These are phyloP conservation scores for Neodiprion virginianus DNA, from an alignment of 1,140 invertebrate genomes.

Conservation along the genomic window DNA sequence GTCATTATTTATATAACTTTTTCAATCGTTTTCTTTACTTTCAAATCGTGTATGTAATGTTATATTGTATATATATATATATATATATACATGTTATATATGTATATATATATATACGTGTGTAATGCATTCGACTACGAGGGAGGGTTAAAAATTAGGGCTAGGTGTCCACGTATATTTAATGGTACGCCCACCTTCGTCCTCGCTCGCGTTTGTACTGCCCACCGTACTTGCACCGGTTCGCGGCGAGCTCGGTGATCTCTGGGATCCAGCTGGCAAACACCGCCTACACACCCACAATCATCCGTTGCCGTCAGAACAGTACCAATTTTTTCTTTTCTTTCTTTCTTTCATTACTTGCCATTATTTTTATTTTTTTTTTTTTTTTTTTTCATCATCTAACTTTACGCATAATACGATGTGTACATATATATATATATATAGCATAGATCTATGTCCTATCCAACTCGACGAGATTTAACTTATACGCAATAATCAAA, in stretches of 20 bases:
- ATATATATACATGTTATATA: background rate
- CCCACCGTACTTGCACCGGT: conserved; percentile 97
- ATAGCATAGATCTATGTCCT: too few relatives aligned
- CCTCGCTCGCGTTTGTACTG: conserved; percentile 97
- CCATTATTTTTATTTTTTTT: conserved; percentile 12
- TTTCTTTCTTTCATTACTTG: conserved; percentile 27
- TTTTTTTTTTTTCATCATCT: background rate
- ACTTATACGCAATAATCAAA: too few relatives aligned
- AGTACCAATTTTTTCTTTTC: conserved; percentile 45
- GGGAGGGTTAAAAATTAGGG: conserved; percentile 4
- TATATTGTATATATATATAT: background rate
- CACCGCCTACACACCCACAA: conserved; percentile 85
- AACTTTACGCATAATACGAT: conserved; percentile 18
- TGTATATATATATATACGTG: background rate
- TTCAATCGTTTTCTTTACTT: too few relatives aligned
- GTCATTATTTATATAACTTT: too few relatives aligned
- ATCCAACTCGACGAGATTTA: too few relatives aligned
- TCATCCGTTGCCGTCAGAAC: conserved; percentile 59
- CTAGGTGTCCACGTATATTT: conserved; percentile 45
- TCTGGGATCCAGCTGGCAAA: conserved; percentile 99
- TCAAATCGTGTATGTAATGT: too few relatives aligned
- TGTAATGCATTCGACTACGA: background rate
- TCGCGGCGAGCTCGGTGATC: conserved; percentile 97
- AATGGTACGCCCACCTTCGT: conserved; percentile 83
- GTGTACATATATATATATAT: too few relatives aligned